These are phyloP conservation scores for Ciona savignyi DNA, from an alignment of 23 tunicate species.

Conservation along the genomic window DNA sequence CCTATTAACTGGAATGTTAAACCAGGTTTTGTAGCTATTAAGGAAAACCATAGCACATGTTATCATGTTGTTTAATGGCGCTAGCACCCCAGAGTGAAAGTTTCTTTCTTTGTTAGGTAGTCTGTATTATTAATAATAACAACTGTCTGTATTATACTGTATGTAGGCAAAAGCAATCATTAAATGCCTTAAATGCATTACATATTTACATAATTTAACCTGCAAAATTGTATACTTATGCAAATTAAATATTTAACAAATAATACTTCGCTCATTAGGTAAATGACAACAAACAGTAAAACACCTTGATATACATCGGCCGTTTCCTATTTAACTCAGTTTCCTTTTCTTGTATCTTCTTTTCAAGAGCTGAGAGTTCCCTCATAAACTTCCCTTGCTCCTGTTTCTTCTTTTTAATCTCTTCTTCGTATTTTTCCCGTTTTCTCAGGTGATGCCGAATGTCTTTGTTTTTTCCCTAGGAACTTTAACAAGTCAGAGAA, in stretches of 20 bases:
- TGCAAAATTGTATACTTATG: background rate
- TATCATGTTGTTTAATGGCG: too few species aligned
- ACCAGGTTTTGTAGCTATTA: too few species aligned
- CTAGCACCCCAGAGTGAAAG: too few species aligned
- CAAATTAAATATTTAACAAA: background rate
- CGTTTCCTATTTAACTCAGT: constrained; percentile 79
- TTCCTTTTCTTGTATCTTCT: constrained; percentile 79
- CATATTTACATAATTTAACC: background rate
- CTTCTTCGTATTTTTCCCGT: constrained; percentile 67
- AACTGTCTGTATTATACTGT: too few species aligned
- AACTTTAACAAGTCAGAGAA: too few species aligned
- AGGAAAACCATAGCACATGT: too few species aligned
- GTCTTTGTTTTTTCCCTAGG: constrained; percentile 63
- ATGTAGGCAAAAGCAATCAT: too few species aligned
- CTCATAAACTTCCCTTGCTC: constrained; percentile 92
- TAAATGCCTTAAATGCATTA: too few species aligned
- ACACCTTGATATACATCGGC: constrained; percentile 86
- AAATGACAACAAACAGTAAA: background rate
- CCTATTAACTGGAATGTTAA: too few species aligned
- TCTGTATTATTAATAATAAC: too few species aligned
- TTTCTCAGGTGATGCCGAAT: constrained; percentile 39
- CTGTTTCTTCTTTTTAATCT: constrained; percentile 78
- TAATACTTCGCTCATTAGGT: background rate
- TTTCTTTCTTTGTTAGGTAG: too few species aligned
- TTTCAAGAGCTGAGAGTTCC: constrained; percentile 69